Percentiles rank a stretch among this genome's conserved stretches.
These are phyloP conservation scores for Podocnemis expansa DNA, from an alignment of 2,113 vertebrate species.

Conservation along the genomic window DNA sequence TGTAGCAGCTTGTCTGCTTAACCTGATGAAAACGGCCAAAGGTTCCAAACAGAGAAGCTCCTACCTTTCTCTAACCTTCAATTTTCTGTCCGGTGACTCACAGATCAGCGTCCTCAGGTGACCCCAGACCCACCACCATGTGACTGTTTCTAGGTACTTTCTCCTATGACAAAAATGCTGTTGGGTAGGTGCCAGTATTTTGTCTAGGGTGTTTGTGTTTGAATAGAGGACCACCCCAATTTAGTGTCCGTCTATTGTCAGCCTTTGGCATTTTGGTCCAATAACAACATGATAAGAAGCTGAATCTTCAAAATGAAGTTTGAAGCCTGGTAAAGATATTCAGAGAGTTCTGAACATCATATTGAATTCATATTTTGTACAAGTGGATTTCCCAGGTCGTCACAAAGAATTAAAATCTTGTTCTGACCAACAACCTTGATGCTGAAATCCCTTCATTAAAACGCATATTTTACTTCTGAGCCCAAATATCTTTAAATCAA, in stretches of 20 bases:
- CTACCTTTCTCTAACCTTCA: not conserved
- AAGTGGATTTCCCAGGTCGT: not conserved
- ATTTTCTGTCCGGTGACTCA: not conserved
- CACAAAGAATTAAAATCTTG: not conserved
- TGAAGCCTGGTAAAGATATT: not conserved
- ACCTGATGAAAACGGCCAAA: not conserved
- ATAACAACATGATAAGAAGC: not conserved
- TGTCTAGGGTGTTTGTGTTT: not conserved
- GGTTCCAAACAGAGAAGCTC: not conserved
- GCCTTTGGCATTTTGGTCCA: not conserved
- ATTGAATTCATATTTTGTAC: not conserved
- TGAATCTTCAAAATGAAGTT: not conserved
- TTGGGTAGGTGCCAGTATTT: not conserved
- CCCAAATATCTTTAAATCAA: not conserved
- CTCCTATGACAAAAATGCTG: not conserved
- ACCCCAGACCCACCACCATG: not conserved
- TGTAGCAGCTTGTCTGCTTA: not conserved
- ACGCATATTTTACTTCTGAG: not conserved
- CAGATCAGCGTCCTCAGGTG: not conserved
- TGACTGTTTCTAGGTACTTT: not conserved
- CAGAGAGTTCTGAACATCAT: not conserved
- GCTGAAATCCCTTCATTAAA: not conserved
- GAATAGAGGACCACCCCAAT: not conserved
- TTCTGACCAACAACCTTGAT: not conserved
- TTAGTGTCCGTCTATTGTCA: not conserved